phyloP scores from a whole-genome alignment of 2,888 invertebrate species.

The Euzophera pinguis region DNA sequence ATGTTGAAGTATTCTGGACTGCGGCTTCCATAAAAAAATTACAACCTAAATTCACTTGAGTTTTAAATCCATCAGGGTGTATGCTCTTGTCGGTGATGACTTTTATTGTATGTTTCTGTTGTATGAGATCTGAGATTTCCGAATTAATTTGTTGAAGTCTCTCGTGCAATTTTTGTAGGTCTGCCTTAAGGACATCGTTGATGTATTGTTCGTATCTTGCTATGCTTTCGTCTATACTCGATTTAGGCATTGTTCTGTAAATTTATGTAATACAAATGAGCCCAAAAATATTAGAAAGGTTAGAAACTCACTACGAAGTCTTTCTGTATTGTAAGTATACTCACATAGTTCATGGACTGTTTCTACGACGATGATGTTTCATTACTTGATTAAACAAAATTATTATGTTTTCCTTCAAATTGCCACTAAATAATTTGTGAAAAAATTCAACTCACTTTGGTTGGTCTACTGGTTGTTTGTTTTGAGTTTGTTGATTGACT shows the following conservation, averaged over 20 bases:
- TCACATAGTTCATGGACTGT: too few species aligned
- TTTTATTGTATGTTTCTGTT: constrained; percentile 85
- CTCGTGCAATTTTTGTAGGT: constrained; percentile 81
- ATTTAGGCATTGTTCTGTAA: constrained; percentile 36
- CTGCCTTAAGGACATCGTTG: constrained; percentile 88
- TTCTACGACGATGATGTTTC: too few species aligned
- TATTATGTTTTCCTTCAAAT: too few species aligned
- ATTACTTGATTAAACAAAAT: too few species aligned
- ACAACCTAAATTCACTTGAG: constrained; percentile 88
- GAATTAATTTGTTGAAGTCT: constrained; percentile 81
- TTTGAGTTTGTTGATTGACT: too few species aligned
- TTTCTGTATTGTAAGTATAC: too few species aligned
- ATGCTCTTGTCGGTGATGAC: constrained; percentile 78
- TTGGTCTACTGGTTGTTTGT: too few species aligned
- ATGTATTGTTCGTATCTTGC: constrained; percentile 84
- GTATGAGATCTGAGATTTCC: constrained; percentile 86
- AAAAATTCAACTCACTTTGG: too few species aligned
- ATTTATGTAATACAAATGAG: neutral
- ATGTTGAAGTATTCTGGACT: constrained; percentile 82
- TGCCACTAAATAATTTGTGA: too few species aligned
- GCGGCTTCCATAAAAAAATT: constrained; percentile 90
- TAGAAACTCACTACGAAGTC: neutral
- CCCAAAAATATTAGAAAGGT: neutral
- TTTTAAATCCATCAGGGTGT: constrained; percentile 67
- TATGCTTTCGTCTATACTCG: constrained; percentile 41